Evolutionary conservation across 1,140 invertebrate genomes (phyloP), one percentile per base, ranked within the genome.

Genomic region (Cotesia vestalis): DNA sequence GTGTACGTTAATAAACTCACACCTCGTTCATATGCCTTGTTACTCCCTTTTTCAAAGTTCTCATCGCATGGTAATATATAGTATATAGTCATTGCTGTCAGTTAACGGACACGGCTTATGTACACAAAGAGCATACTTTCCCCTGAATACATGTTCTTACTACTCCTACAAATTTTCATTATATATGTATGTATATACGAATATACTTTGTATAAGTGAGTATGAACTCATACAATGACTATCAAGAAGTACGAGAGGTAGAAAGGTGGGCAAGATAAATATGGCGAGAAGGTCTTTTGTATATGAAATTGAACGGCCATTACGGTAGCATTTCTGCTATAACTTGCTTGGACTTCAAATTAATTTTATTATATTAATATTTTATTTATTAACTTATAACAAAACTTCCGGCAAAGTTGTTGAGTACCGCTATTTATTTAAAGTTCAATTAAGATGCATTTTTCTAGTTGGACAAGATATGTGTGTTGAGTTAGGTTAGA

Each of bases 31-130:
- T 40, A 9, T 60, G 14, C 51, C 8, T 36, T 46, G 12, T 35
- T 55, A n/a, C 34, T 52, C 69, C 68, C 60, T 66, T 67, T 70
- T 71, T 61, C 55, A 70, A 55, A 59, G 61, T 71, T 74, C 73
- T 74, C 76, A 78, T 75, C 77, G 69, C 73, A 55, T 27, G 57
- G 62, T 64, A 77, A 66, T 76, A 78, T 76, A 79, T 78, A 46
- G 11, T 46, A 46, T 46, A 46, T 82, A 82, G 80, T 78, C 80
- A 77, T 73, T 73, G 75, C 73, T 76, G 72, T 70, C 71, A 75
- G 73, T 73, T 73, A 61, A 70, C 36, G 66, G 66, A 63, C 64
- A 40, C 53, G 70, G 63, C 66, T 64, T 63, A 27, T 69, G 53
- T 27, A 66, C 66, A 70, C 40, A 62, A 46, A 62, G 40, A 62